These are phyloP conservation scores for Drosophila tristis DNA, from an alignment of 1,140 invertebrate genomes.

Conservation along the genomic window DNA sequence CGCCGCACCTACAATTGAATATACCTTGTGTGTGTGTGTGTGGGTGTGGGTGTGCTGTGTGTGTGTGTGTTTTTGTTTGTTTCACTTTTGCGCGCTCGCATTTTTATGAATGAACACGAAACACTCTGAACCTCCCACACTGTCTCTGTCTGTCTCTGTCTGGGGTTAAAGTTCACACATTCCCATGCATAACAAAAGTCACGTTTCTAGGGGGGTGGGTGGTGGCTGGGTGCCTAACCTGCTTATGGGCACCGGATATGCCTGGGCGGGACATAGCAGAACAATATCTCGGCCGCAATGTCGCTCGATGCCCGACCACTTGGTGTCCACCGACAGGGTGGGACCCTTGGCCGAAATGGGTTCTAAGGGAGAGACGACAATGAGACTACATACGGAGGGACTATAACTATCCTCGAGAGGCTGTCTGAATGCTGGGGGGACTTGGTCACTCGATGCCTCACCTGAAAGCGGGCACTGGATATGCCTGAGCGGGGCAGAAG, in stretches of 20 bases:
- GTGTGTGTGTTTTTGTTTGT: constrained; percentile 33
- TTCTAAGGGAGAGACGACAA: constrained; percentile 84
- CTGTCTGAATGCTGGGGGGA: too few species aligned
- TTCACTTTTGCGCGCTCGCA: constrained; percentile 58
- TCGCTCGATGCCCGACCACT: constrained; percentile 85
- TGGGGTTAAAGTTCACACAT: constrained; percentile 57
- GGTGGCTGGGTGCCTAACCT: constrained; percentile 85
- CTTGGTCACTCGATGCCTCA: constrained; percentile 80
- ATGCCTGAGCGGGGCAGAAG: constrained; percentile 88
- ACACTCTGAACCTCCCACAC: neutral
- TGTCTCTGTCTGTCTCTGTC: neutral
- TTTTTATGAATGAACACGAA: constrained; percentile 71
- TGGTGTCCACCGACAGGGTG: constrained; percentile 85
- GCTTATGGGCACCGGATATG: constrained; percentile 88
- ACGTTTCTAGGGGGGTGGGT: constrained; percentile 16
- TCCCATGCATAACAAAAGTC: constrained; percentile 57
- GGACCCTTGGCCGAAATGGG: constrained; percentile 86
- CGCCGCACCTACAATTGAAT: too few species aligned
- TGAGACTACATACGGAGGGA: neutral
- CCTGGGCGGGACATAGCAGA: constrained; percentile 87
- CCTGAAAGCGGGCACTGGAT: constrained; percentile 88
- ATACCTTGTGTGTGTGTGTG: constrained; percentile 12
- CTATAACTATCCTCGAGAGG: neutral
- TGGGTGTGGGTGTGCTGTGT: constrained; percentile 16
- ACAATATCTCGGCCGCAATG: constrained; percentile 84